Percentiles rank a stretch among this genome's conserved stretches.
These are phyloP conservation scores for Platycercus adscitus DNA, from an alignment of 2,113 vertebrate genomes.

Conservation along the genomic window DNA sequence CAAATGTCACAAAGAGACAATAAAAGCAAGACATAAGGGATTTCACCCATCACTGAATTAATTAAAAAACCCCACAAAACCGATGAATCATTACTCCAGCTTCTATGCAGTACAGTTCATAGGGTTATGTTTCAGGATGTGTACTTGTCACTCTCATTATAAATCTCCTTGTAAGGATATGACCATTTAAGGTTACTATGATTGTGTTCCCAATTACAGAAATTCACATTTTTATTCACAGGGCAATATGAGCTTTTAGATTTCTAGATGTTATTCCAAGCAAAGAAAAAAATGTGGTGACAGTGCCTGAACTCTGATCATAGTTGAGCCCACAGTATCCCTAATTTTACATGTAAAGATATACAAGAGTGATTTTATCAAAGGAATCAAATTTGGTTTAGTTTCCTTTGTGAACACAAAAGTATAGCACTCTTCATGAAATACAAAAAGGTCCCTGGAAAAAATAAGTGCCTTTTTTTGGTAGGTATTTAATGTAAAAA, in stretches of 20 bases:
- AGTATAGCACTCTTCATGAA: not conserved
- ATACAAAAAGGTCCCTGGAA: not conserved
- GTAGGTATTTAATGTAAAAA: not conserved
- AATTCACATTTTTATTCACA: not conserved
- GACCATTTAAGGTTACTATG: not conserved
- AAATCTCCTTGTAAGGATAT: not conserved
- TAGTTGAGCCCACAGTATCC: not conserved
- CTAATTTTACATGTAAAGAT: not conserved
- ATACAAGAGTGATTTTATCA: not conserved
- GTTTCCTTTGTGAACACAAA: not conserved
- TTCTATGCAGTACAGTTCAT: conserved; percentile 6
- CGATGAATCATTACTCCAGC: not conserved
- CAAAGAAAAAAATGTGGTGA: not conserved
- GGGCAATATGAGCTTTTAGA: not conserved
- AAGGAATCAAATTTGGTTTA: not conserved
- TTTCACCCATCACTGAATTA: not conserved
- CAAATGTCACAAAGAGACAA: conserved; percentile 15
- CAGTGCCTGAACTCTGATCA: not conserved
- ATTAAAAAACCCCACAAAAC: not conserved
- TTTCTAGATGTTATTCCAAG: not conserved
- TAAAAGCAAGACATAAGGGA: not conserved
- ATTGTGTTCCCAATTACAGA: not conserved
- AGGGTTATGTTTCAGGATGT: not conserved
- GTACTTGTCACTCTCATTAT: not conserved
- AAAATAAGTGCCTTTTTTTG: not conserved